Evolutionary conservation across 2,888 invertebrate species (phyloP).

Genomic region (Julus scandinavius): DNA sequence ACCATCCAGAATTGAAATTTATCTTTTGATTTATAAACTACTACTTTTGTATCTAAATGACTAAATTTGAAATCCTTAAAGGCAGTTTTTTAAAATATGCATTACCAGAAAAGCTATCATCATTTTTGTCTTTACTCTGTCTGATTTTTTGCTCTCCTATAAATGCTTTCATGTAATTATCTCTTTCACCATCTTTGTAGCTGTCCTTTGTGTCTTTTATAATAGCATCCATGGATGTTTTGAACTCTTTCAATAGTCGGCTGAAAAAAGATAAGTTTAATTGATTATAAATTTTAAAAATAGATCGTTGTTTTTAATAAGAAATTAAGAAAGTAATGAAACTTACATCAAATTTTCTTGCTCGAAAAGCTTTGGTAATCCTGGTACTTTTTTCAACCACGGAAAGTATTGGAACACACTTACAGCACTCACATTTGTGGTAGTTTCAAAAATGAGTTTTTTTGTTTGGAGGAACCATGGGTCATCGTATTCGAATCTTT

Average conservation of each 20-base stretch:
- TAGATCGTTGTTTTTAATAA: background rate
- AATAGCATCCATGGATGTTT: background rate
- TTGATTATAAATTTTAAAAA: background rate
- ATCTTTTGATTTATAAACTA: no score
- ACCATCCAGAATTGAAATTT: no score
- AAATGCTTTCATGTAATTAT: slow-evolving; percentile 7
- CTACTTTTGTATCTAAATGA: no score
- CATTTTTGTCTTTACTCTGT: background rate
- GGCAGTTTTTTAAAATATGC: no score
- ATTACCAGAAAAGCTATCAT: background rate
- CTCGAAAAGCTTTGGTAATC: background rate
- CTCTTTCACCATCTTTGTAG: slow-evolving; percentile 12
- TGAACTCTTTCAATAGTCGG: no score
- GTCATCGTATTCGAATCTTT: slow-evolving; percentile 46
- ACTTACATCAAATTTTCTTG: background rate
- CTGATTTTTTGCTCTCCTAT: slow-evolving; percentile 37
- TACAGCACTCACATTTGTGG: no score
- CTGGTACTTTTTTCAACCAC: slow-evolving; percentile 36
- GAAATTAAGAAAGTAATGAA: background rate
- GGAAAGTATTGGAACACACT: background rate
- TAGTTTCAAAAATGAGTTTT: background rate
- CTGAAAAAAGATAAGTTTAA: no score
- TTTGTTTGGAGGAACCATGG: background rate
- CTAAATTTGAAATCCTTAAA: no score
- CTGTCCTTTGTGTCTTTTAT: background rate